Percentiles rank a stretch among this genome's conserved stretches.
These are phyloP conservation scores for Pseudopodoces humilis DNA, from an alignment of 2,113 vertebrate genomes.

Conservation along the genomic window DNA sequence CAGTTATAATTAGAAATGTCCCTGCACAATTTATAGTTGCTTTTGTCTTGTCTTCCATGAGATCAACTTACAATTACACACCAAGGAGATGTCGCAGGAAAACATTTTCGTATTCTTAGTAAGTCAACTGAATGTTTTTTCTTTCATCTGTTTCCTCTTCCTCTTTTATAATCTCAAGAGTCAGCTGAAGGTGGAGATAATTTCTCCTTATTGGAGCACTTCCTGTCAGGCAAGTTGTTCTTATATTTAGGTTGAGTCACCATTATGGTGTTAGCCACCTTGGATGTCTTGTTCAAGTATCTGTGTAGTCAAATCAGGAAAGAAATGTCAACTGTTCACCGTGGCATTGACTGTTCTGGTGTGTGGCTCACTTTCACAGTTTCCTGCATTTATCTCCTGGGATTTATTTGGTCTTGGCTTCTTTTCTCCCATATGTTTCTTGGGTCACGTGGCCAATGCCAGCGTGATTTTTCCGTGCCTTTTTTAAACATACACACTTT, in stretches of 20 bases:
- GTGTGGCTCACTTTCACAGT: background rate
- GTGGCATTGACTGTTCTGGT: background rate
- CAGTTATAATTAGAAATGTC: background rate
- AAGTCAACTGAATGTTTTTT: background rate
- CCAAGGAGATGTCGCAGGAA: background rate
- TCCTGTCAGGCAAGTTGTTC: slow-evolving; percentile 50
- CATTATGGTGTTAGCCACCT: background rate
- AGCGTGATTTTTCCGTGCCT: background rate
- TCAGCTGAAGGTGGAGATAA: slow-evolving; percentile 34
- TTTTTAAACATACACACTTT: background rate
- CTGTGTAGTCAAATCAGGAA: background rate
- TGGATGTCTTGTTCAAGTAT: background rate
- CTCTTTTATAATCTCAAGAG: slow-evolving; percentile 10
- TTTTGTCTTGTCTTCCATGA: slow-evolving; percentile 1
- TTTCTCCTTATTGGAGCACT: slow-evolving; percentile 32
- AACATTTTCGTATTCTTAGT: background rate
- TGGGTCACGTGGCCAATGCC: background rate
- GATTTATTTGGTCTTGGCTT: background rate
- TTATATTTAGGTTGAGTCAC: background rate
- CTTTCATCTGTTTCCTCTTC: background rate
- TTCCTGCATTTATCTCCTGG: background rate
- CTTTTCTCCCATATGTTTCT: background rate
- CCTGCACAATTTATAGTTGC: background rate
- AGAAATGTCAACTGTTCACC: background rate
- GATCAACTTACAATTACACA: background rate